Conservation (phyloP, 2,888 invertebrate genomes). For the Rhyacophila evoluta region DNA sequence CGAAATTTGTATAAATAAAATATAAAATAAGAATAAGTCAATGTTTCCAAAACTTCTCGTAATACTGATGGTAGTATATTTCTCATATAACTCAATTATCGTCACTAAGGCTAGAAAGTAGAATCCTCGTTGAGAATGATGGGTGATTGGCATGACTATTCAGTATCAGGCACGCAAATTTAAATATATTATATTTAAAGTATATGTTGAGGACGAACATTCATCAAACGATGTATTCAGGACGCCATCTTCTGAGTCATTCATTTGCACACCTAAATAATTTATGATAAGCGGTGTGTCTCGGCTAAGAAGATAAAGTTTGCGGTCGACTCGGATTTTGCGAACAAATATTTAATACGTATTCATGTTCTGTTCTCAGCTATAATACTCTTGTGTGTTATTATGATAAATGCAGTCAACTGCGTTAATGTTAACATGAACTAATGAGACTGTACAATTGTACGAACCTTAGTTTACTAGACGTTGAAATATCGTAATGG, state of each 20-base stretch:
- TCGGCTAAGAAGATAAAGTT: constrained; percentile 40
- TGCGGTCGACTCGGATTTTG: constrained; percentile 31
- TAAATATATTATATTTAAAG: too few relatives aligned
- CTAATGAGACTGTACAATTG: background rate
- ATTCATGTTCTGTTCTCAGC: constrained; percentile 4
- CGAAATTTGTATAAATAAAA: too few relatives aligned
- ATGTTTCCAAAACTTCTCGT: too few relatives aligned
- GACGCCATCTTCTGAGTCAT: constrained; percentile 31
- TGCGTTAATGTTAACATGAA: background rate
- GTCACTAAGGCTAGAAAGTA: too few relatives aligned
- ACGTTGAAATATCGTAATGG: too few relatives aligned
- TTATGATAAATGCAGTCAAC: constrained; percentile 22
- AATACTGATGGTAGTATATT: too few relatives aligned
- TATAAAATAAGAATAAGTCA: too few relatives aligned
- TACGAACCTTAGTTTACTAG: too few relatives aligned
- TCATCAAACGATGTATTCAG: background rate
- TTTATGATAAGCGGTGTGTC: constrained; percentile 39
- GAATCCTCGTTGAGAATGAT: too few relatives aligned
- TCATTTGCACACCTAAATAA: constrained; percentile 41
- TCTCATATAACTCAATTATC: too few relatives aligned
- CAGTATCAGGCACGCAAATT: too few relatives aligned
- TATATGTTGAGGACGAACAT: background rate
- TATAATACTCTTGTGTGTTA: constrained; percentile 1
- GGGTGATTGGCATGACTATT: too few relatives aligned
- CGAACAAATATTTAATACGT: constrained; percentile 34